Percentiles rank a stretch among this genome's conserved stretches.
Evolutionary conservation across 2,113 vertebrate genomes (phyloP).

Genomic region (Burhinus bistriatus): DNA sequence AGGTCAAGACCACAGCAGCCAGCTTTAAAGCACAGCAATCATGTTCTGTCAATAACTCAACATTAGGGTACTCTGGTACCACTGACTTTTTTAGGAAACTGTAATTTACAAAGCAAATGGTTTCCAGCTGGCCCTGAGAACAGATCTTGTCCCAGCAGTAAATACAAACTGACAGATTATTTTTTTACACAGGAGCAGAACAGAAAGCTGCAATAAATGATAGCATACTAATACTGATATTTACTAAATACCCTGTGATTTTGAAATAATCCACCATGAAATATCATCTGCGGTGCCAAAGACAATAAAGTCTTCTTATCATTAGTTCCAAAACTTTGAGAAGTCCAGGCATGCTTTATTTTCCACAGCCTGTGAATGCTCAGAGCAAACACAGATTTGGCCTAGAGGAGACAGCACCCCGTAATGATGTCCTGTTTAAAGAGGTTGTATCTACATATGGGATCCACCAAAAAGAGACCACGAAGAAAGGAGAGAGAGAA

Average conservation of each 20-base stretch:
- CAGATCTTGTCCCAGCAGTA: background rate
- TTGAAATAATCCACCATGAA: background rate
- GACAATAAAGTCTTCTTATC: background rate
- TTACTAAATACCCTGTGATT: background rate
- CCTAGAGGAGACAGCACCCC: background rate
- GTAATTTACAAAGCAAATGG: background rate
- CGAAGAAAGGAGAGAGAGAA: background rate
- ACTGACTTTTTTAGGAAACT: background rate
- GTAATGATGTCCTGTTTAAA: background rate
- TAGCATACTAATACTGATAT: background rate
- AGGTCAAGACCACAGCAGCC: background rate
- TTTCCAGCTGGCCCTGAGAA: background rate
- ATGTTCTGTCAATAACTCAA: background rate
- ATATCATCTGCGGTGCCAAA: background rate
- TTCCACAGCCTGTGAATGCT: background rate
- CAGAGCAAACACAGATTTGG: background rate
- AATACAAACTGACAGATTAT: background rate
- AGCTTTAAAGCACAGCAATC: background rate
- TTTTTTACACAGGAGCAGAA: background rate
- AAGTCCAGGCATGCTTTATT: background rate
- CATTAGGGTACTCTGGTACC: background rate
- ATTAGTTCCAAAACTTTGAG: background rate
- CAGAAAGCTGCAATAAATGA: background rate
- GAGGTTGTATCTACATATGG: background rate
- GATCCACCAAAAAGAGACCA: background rate